These are phyloP conservation scores for Tapera naevia DNA, from an alignment of 2,797 vertebrate genomes.

Conservation along the genomic window DNA sequence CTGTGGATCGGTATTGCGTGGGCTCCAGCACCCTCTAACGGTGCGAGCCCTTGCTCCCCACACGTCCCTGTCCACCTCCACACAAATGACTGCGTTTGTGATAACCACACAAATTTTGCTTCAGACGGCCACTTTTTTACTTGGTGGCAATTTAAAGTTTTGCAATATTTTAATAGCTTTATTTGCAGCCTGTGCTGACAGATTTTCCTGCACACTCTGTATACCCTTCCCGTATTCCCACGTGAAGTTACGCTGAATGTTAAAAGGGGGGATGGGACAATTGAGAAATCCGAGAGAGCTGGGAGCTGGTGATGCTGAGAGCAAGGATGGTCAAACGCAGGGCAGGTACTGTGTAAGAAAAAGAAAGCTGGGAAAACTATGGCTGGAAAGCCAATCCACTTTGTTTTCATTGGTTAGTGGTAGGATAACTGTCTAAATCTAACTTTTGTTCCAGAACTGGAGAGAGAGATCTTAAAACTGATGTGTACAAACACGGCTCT, in stretches of 20 bases:
- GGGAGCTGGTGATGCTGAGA: not conserved
- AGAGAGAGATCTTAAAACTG: not conserved
- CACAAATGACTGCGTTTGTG: not conserved
- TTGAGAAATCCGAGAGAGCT: not conserved
- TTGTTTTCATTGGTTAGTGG: not conserved
- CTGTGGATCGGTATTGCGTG: not conserved
- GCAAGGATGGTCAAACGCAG: not conserved
- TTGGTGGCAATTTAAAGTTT: not conserved
- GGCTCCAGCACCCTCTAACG: constrained; percentile 61
- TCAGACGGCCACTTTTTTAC: not conserved
- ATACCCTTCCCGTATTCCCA: not conserved
- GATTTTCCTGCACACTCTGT: not conserved
- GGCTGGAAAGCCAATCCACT: not conserved
- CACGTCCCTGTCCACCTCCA: rapidly evolving
- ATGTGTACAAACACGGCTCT: not conserved
- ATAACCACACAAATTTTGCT: not conserved
- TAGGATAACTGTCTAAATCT: not conserved
- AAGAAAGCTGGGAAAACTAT: not conserved
- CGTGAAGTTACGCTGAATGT: not conserved
- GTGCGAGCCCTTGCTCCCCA: not conserved
- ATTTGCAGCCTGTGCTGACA: not conserved
- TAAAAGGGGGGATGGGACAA: not conserved
- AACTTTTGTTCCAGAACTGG: not conserved
- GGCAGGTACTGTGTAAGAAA: not conserved
- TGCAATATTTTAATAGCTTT: not conserved